Conservation (phyloP, 2,113 vertebrate species). For the Istiophorus platypterus region DNA sequence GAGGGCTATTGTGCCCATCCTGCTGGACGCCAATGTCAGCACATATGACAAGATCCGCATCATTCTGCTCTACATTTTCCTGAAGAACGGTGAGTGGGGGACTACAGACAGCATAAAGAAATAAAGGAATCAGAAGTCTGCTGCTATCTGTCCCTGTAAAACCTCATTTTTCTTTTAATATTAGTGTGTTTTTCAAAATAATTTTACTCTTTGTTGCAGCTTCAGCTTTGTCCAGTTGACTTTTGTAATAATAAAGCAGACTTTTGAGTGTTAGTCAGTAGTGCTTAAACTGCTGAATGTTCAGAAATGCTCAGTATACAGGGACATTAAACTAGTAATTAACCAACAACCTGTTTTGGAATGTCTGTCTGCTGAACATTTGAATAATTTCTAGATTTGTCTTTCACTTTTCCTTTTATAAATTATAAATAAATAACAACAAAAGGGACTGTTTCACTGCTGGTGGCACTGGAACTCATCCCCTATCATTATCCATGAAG, state of each 20-base stretch:
- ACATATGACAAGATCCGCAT: slow-evolving; percentile 99
- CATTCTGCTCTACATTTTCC: slow-evolving; percentile 98
- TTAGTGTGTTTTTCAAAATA: neutral
- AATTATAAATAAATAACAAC: neutral
- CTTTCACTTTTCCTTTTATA: neutral
- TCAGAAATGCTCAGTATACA: too few species aligned
- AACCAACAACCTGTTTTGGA: too few species aligned
- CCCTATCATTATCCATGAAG: too few species aligned
- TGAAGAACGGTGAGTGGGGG: slow-evolving; percentile 91
- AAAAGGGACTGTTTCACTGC: neutral
- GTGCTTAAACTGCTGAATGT: neutral
- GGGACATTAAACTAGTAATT: too few species aligned
- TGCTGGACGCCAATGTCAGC: slow-evolving; percentile 94
- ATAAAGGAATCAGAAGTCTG: neutral
- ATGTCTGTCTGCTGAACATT: too few species aligned
- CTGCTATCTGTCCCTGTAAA: neutral
- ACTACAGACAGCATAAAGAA: neutral
- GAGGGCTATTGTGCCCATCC: slow-evolving; percentile 97
- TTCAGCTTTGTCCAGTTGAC: neutral
- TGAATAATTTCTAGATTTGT: neutral
- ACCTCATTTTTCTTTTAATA: neutral
- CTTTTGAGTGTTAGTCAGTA: neutral
- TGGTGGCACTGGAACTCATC: neutral
- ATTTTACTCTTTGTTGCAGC: neutral
- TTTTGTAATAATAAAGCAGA: neutral